phyloP scores from a whole-genome alignment of 2,888 invertebrate genomes.

The Dicyrtomina minuta region DNA sequence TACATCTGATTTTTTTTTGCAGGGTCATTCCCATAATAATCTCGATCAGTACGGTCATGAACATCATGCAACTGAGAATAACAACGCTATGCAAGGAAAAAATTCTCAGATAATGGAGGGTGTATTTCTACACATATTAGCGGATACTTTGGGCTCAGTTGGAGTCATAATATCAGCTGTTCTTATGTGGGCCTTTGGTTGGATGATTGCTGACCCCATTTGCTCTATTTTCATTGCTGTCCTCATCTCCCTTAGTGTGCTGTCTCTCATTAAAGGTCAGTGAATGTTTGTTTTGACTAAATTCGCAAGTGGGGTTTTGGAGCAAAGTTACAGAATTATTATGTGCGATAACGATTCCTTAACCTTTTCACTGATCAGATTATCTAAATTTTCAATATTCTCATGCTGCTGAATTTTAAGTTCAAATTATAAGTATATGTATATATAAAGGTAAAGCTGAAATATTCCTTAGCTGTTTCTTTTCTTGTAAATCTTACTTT shows the following conservation, averaged over 20 bases:
- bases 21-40: conserved; percentile 55
- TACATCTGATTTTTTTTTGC: conserved; percentile 40
- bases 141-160: conserved; percentile 93
- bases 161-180: conserved; percentile 94
- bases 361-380: too few relatives aligned
- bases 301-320: too few relatives aligned
- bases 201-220: conserved; percentile 98
- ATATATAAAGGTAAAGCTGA: too few relatives aligned
- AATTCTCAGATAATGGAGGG: conserved; percentile 92
- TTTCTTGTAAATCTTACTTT: too few relatives aligned
- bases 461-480: too few relatives aligned
- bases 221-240: conserved; percentile 95
- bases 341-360: too few relatives aligned
- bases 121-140: conserved; percentile 93
- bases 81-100: conserved; percentile 58
- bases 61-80: conserved; percentile 31
- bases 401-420: too few relatives aligned
- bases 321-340: too few relatives aligned
- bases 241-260: conserved; percentile 83
- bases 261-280: conserved; percentile 68
- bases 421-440: too few relatives aligned
- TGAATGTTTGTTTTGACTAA: neutral
- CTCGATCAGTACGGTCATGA: conserved; percentile 20
- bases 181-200: conserved; percentile 91
- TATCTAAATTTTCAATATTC: too few relatives aligned